A percentile compares a stretch with the other conserved stretches of the same genome.
These are phyloP conservation scores for Brachypterus glaber DNA, from an alignment of 2,888 invertebrate genomes.

Conservation along the genomic window DNA sequence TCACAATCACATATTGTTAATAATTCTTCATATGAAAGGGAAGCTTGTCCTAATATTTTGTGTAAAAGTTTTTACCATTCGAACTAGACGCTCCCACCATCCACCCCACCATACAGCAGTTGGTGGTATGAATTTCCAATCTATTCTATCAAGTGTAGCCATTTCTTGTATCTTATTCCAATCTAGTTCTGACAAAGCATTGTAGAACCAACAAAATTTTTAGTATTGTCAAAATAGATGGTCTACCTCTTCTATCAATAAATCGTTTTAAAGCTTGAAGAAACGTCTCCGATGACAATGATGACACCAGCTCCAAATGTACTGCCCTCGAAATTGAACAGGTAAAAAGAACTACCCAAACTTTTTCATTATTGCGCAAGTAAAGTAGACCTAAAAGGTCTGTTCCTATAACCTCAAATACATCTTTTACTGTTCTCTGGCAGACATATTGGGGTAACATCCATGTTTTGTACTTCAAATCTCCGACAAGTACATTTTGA, in stretches of 20 bases:
- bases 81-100: slow-evolving; percentile 3
- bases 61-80: slow-evolving; percentile 3
- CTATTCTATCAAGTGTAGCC: neutral
- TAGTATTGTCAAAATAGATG: neutral
- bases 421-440: slow-evolving; percentile 25
- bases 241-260: neutral
- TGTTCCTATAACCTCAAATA: slow-evolving; percentile 29
- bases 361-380: slow-evolving; percentile 22
- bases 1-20: slow-evolving; percentile 5
- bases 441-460: slow-evolving; percentile 20
- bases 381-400: slow-evolving; percentile 33
- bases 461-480: slow-evolving; percentile 15
- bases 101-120: neutral
- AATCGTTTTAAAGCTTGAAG: neutral
- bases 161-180: neutral
- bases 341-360: slow-evolving; percentile 32
- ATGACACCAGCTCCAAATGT: slow-evolving; percentile 32
- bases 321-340: slow-evolving; percentile 34
- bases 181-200: neutral
- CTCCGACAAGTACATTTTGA: slow-evolving; percentile 18
- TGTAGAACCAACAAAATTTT: neutral
- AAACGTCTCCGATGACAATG: slow-evolving; percentile 27
- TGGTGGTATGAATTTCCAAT: neutral
- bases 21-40: slow-evolving; percentile 5
- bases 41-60: slow-evolving; percentile 4